Evolutionary conservation across 1,140 invertebrate species (phyloP), one percentile per base, ranked within the genome.

Genomic region (Elymnias hypermnestra): DNA sequence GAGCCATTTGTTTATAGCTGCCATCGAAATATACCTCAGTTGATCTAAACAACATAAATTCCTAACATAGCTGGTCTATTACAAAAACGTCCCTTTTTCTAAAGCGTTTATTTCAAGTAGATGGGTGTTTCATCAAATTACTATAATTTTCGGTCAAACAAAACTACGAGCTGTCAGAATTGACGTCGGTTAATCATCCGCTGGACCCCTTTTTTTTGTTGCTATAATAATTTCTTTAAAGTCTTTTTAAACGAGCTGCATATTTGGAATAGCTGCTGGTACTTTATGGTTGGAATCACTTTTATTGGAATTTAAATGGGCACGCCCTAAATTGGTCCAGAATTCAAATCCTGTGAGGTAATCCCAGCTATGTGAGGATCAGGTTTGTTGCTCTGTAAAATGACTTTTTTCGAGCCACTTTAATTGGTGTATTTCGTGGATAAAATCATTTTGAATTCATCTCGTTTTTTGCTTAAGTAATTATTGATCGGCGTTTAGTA

Each of bases 101-200:
- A 52, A 57, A 69, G 57, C 74, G 58, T 75, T 81, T 64, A 64
- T 73, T 72, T 64, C 72, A 77, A 79, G 69, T 76, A 73, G 64
- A 82, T 77, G 71, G 64, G 44, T 72, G 66, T 81, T 81, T 74
- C 67, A 76, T 74, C 53, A 78, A 78, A 82, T 84, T 72, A 82
- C 81, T 82, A 82, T 84, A 82, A 84, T 84, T 84, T 74, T 52
- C n/a, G 58, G 60, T 55, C 57, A 67, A 72, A 71, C 66, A 67
- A 72, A 82, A 76, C 74, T 78, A 73, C 59, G 62, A 76, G 58
- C 81, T 82, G 81, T 84, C 81, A 74, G 54, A 65, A 65, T 58
- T 84, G 81, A 82, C 72, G 72, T 74, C 67, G 54, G 73, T 84
- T 77, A 70, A 82, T 84, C 77, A 82, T 84, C 69, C 39, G 38